Evolutionary conservation across 2,797 vertebrate species (phyloP).

Genomic region (Clangula hyemalis): DNA sequence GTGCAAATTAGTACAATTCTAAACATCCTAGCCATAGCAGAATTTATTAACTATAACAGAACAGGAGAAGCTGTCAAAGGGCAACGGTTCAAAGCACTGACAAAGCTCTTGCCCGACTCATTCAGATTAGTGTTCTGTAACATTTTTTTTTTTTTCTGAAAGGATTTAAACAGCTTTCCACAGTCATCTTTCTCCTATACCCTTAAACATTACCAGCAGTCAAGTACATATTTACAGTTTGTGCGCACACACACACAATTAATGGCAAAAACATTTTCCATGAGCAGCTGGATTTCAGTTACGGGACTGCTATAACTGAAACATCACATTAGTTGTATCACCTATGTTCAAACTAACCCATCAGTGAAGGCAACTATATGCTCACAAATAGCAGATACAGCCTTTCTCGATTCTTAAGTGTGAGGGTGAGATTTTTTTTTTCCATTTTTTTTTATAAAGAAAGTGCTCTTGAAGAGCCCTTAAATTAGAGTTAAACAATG

Average conservation of each 20-base stretch:
- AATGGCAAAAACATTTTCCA: slow-evolving; percentile 51
- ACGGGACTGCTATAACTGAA: slow-evolving; percentile 32
- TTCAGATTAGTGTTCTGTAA: slow-evolving; percentile 24
- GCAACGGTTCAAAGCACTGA: neutral
- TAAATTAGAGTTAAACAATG: slow-evolving; percentile 34
- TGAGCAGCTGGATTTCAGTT: slow-evolving; percentile 57
- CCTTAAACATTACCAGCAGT: slow-evolving; percentile 13
- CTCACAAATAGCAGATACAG: slow-evolving; percentile 42
- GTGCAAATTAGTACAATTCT: slow-evolving; percentile 67
- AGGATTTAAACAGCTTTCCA: slow-evolving; percentile 16
- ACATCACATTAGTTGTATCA: slow-evolving; percentile 23
- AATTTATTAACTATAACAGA: slow-evolving; percentile 47
- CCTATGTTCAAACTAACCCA: neutral
- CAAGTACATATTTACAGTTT: slow-evolving; percentile 61
- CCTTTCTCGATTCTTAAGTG: neutral
- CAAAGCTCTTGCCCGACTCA: neutral
- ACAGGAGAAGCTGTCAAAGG: slow-evolving; percentile 39
- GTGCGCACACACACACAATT: slow-evolving; percentile 36
- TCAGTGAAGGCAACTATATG: slow-evolving; percentile 53
- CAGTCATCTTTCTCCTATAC: neutral
- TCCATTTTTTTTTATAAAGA: neutral
- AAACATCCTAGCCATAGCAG: slow-evolving; percentile 57
- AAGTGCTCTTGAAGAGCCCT: slow-evolving; percentile 51
- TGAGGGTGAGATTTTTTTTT: neutral
- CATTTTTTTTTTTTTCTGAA: neutral